Evolutionary conservation across 2,888 invertebrate genomes (phyloP).

Genomic region (Nomada fabriciana): DNA sequence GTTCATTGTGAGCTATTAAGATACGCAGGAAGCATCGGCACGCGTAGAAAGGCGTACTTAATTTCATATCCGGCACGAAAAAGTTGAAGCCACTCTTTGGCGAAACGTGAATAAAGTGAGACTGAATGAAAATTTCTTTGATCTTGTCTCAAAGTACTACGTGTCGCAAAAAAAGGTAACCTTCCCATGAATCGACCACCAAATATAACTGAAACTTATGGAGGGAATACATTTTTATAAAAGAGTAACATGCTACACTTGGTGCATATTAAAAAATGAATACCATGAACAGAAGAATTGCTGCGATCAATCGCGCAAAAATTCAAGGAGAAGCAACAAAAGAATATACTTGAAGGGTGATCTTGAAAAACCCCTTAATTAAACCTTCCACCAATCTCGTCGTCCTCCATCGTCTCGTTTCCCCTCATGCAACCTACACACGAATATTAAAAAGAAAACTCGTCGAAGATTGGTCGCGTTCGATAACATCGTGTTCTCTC

Average conservation of each 20-base stretch:
- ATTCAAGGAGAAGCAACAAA: neutral
- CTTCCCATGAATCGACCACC: constrained; percentile 24
- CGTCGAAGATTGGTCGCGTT: constrained; percentile 23
- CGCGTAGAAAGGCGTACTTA: constrained; percentile 33
- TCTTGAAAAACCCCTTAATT: constrained; percentile 17
- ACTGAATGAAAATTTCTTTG: constrained; percentile 65
- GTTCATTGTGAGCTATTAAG: constrained; percentile 53
- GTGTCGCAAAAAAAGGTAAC: constrained; percentile 13
- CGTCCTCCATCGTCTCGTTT: neutral
- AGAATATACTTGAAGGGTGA: constrained; percentile 1
- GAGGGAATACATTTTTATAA: neutral
- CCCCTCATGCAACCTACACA: neutral
- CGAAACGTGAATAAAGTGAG: constrained; percentile 42
- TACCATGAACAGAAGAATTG: neutral
- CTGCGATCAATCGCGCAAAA: neutral
- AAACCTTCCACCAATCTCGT: constrained; percentile 20
- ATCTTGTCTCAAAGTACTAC: constrained; percentile 50
- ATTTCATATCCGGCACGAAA: constrained; percentile 37
- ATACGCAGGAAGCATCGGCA: constrained; percentile 17
- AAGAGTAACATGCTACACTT: neutral
- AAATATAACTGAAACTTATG: neutral
- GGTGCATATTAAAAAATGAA: neutral
- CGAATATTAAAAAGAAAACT: neutral
- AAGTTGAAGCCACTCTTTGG: constrained; percentile 40
- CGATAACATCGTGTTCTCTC: constrained; percentile 35